A percentile compares a stretch with the other conserved stretches of the same genome.
phyloP scores from a whole-genome alignment of 2,797 vertebrate genomes.

The Sebastolobus altivelis region DNA sequence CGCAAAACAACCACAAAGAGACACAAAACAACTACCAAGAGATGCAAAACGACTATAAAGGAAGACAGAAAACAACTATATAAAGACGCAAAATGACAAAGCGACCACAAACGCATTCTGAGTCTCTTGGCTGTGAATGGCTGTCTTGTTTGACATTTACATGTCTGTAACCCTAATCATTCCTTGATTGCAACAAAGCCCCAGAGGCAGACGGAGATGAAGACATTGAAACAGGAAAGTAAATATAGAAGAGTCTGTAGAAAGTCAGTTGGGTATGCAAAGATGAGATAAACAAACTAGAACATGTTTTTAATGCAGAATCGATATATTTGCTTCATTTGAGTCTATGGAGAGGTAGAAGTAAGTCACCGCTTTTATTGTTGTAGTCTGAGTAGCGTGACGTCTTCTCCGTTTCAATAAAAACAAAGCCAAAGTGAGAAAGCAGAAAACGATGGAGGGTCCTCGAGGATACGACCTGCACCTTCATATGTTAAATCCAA shows the following conservation, averaged over 20 bases:
- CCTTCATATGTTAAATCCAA: no score
- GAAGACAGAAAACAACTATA: no score
- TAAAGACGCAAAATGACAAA: background rate
- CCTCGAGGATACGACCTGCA: no score
- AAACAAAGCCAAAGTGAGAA: no score
- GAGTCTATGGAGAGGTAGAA: no score
- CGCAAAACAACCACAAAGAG: background rate
- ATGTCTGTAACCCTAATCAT: background rate
- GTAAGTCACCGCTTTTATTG: no score
- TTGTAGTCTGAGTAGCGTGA: no score
- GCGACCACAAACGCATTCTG: background rate
- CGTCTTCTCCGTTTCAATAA: no score
- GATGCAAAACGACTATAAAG: background rate
- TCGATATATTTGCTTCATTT: no score
- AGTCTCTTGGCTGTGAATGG: background rate
- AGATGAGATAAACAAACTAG: background rate
- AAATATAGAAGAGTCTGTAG: background rate
- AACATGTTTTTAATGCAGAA: no score
- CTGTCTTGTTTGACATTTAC: background rate
- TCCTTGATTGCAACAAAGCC: constrained; percentile 12
- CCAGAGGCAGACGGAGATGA: background rate
- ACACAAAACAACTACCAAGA: background rate
- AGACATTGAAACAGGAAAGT: background rate
- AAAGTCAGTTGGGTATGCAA: background rate
- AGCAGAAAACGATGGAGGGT: no score